A percentile compares a stretch with the other conserved stretches of the same genome.
phyloP scores from a whole-genome alignment of 2,113 vertebrate genomes.

The Perca schrenkii region DNA sequence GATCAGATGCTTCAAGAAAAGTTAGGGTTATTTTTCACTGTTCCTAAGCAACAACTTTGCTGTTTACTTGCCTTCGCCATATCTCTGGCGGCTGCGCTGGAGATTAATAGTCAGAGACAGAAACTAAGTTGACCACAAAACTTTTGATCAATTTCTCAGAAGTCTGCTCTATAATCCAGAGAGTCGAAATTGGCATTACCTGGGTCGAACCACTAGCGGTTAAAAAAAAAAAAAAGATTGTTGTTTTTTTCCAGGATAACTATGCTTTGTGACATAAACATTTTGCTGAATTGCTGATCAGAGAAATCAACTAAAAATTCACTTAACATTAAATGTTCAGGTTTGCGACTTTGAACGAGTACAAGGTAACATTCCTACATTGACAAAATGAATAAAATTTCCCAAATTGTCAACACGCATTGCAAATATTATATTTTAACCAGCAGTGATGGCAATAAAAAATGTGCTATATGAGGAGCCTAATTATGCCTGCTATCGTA shows the following conservation, averaged over 20 bases:
- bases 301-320: not conserved
- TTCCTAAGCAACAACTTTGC: conserved; percentile 83
- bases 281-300: not conserved
- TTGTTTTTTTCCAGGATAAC: conserved; percentile 1
- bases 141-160: conserved; percentile 29
- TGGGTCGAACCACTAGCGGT: not conserved
- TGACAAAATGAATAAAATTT: not conserved
- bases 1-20: conserved; percentile 80
- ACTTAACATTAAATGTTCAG: conserved; percentile 2
- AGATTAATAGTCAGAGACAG: conserved; percentile 65
- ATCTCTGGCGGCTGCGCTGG: conserved; percentile 38
- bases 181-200: conserved; percentile 11
- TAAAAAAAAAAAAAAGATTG: not conserved
- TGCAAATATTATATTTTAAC: not conserved
- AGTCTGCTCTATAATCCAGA: conserved; percentile 39
- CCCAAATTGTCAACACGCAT: not conserved
- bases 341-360: not conserved
- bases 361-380: not conserved
- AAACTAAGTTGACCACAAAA: conserved; percentile 67
- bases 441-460: not conserved
- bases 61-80: conserved; percentile 58
- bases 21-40: conserved; percentile 80
- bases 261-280: not conserved
- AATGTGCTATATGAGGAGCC: not conserved
- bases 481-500: not conserved